Conservation (phyloP, 2,113 vertebrate species). For the Jaculus jaculus region DNA sequence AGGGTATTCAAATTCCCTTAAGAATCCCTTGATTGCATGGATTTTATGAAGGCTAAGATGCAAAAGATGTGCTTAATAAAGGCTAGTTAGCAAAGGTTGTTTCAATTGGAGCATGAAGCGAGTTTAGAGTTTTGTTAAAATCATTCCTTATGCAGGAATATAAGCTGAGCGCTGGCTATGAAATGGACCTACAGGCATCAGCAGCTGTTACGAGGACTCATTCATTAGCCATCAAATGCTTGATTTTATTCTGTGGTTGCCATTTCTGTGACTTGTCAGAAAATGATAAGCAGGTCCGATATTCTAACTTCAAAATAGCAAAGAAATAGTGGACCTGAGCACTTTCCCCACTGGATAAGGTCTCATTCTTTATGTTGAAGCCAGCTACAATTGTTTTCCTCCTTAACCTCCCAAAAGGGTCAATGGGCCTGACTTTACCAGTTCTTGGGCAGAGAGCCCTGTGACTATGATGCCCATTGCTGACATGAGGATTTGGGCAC, state of each 20-base stretch:
- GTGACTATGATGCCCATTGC: neutral
- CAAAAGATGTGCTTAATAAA: constrained; percentile 3
- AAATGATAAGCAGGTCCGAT: neutral
- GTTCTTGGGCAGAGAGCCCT: neutral
- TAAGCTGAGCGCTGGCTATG: neutral
- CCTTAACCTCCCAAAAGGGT: neutral
- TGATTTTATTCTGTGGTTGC: neutral
- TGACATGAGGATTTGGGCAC: neutral
- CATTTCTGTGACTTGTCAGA: neutral
- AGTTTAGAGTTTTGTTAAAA: neutral
- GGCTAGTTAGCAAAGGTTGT: neutral
- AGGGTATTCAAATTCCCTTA: neutral
- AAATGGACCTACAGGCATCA: neutral
- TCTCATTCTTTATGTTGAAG: neutral
- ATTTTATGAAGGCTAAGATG: neutral
- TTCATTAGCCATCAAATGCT: neutral
- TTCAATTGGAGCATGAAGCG: neutral
- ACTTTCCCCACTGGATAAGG: neutral
- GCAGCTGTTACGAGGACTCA: neutral
- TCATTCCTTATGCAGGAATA: neutral
- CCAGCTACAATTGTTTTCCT: neutral
- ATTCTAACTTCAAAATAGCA: neutral
- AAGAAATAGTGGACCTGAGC: neutral
- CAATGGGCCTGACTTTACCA: neutral
- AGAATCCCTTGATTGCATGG: neutral